A percentile compares a stretch with the other conserved stretches of the same genome.
Conservation (phyloP, 2,888 invertebrate genomes). For the Dilophus febrilis region DNA sequence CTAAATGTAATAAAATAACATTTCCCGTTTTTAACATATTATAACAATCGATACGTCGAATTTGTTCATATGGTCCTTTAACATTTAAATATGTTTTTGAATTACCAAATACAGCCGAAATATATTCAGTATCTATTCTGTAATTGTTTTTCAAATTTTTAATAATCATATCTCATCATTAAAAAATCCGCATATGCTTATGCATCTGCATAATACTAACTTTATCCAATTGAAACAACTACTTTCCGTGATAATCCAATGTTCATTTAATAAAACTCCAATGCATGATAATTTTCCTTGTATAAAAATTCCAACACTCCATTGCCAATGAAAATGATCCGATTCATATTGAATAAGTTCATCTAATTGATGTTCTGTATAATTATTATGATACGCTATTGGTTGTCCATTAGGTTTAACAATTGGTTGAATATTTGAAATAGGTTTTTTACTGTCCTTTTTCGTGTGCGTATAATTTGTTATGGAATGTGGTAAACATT, state of each 20-base stretch:
- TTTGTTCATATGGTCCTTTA: conserved; percentile 52
- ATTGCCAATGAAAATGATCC: conserved; percentile 39
- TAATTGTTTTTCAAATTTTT: background rate
- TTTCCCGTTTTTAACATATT: conserved; percentile 39
- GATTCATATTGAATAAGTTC: background rate
- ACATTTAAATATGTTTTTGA: conserved; percentile 39
- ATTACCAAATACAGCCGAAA: conserved; percentile 50
- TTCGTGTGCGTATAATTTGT: conserved; percentile 17
- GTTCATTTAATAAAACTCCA: conserved; percentile 45
- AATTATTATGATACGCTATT: conserved; percentile 4
- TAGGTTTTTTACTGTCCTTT: conserved; percentile 9
- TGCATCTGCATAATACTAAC: conserved; percentile 28
- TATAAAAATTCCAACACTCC: conserved; percentile 54
- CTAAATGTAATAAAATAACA: conserved; percentile 44
- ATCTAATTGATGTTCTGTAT: too few species aligned
- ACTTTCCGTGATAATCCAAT: conserved; percentile 46
- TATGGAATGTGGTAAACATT: conserved; percentile 20
- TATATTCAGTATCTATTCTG: conserved; percentile 39
- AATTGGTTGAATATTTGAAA: conserved; percentile 13
- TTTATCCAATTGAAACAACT: conserved; percentile 32
- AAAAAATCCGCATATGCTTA: too few species aligned
- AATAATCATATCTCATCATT: too few species aligned
- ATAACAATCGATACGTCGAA: conserved; percentile 40
- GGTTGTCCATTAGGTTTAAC: conserved; percentile 11
- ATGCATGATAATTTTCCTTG: conserved; percentile 53